Evolutionary conservation across 2,888 invertebrate species (phyloP).

Genomic region (Chymomyza caudatula): DNA sequence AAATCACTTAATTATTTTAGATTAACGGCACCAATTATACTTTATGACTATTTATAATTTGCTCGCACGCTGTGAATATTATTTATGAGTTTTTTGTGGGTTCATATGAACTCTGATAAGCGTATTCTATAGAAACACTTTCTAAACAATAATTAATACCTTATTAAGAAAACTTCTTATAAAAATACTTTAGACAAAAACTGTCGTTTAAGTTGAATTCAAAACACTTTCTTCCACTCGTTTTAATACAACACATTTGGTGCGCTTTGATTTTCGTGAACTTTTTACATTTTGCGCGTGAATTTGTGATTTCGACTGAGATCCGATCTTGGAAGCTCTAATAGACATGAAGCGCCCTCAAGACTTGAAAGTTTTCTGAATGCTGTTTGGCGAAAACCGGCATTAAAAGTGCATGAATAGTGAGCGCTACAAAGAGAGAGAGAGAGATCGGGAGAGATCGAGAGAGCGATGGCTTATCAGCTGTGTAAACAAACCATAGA

Average conservation of each 20-base stretch:
- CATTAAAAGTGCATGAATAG: constrained; percentile 26
- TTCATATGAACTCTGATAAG: too few relatives aligned
- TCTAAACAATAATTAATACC: too few relatives aligned
- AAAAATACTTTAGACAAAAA: too few relatives aligned
- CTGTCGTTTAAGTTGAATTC: too few relatives aligned
- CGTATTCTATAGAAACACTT: too few relatives aligned
- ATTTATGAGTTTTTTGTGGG: too few relatives aligned
- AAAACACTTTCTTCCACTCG: background rate
- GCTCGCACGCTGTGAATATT: too few relatives aligned
- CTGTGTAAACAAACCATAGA: background rate
- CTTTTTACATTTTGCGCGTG: constrained; percentile 42
- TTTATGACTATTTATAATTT: too few relatives aligned
- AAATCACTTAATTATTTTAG: too few relatives aligned
- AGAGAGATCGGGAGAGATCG: too few relatives aligned
- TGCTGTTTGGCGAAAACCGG: constrained; percentile 6
- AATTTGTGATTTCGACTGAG: constrained; percentile 8
- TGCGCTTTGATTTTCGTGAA: background rate
- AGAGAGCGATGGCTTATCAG: constrained; percentile 64
- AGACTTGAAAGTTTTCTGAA: constrained; percentile 42
- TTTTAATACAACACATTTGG: background rate
- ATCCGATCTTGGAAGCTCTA: constrained; percentile 7
- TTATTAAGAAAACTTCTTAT: background rate
- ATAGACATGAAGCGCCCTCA: constrained; percentile 40
- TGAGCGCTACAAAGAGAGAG: background rate
- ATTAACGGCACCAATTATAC: too few relatives aligned